Evolutionary conservation across 2,113 vertebrate species (phyloP).

Genomic region (Campylomormyrus tamandua): DNA sequence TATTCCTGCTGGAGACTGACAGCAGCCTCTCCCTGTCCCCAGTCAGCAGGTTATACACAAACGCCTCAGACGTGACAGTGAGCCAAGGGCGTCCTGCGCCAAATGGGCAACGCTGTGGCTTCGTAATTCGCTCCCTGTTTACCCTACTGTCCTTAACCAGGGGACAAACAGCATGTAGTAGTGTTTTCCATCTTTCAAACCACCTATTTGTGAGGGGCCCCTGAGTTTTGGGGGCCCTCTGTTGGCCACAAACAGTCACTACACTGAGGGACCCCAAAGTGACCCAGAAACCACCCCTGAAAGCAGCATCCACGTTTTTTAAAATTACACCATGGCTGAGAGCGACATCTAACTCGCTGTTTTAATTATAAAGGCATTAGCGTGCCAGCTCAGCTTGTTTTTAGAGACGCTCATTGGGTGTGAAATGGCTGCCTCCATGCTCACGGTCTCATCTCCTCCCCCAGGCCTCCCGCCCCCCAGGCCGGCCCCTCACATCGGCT

Average conservation of each 20-base stretch:
- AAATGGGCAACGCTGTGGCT: not conserved
- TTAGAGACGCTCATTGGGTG: not conserved
- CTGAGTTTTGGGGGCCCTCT: not conserved
- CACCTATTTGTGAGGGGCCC: no score
- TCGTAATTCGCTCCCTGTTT: not conserved
- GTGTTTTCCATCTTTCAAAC: not conserved
- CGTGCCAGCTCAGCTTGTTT: not conserved
- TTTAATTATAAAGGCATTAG: not conserved
- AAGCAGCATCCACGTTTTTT: not conserved
- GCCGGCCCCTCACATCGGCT: not conserved
- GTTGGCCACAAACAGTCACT: not conserved
- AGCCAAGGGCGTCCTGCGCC: not conserved
- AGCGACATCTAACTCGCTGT: not conserved
- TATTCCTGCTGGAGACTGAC: not conserved
- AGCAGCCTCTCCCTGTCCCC: not conserved
- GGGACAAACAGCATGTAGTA: not conserved
- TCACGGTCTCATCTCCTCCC: not conserved
- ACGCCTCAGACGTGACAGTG: not conserved
- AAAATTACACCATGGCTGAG: not conserved
- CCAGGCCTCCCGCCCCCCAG: not conserved
- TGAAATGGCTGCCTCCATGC: not conserved
- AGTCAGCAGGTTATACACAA: not conserved
- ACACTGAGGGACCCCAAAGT: not conserved
- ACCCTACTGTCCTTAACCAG: not conserved
- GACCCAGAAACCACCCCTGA: not conserved